These are phyloP conservation scores for Sinotaia quadrata DNA, from an alignment of 2,888 invertebrate species.

Conservation along the genomic window DNA sequence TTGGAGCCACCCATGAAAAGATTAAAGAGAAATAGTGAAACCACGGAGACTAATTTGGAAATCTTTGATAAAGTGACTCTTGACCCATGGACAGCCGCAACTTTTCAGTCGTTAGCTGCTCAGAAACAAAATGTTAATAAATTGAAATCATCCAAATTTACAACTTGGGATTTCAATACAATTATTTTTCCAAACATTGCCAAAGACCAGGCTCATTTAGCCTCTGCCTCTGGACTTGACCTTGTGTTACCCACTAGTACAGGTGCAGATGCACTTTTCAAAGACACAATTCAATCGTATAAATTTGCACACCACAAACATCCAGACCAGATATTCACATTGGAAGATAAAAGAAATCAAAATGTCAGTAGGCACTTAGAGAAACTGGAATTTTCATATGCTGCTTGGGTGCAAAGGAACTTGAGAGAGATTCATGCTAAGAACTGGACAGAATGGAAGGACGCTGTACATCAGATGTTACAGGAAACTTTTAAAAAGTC, in stretches of 20 bases:
- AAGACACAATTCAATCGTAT: too few species aligned
- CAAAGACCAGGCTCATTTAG: too few species aligned
- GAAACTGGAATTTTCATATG: conserved; percentile 52
- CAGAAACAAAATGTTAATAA: not conserved
- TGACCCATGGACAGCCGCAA: conserved; percentile 13
- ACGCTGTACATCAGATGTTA: too few species aligned
- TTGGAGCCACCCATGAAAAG: not conserved
- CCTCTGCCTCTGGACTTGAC: too few species aligned
- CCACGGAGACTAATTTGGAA: not conserved
- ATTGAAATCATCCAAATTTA: not conserved
- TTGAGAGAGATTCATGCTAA: conserved; percentile 33
- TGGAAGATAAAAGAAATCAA: conserved; percentile 6
- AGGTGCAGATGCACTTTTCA: too few species aligned
- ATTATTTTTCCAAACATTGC: conserved; percentile 56
- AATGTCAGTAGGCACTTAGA: conserved; percentile 26
- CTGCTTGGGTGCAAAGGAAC: conserved; percentile 38
- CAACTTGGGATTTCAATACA: conserved; percentile 44
- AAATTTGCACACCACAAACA: too few species aligned
- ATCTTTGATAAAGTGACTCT: not conserved
- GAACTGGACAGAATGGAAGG: conserved; percentile 65
- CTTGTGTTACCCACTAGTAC: too few species aligned
- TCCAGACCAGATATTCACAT: not conserved
- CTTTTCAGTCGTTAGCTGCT: not conserved
- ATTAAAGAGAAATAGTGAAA: not conserved
- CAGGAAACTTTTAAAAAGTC: conserved; percentile 21